Conservation (phyloP, 37 sponge, comb jelly and placozoan species). For the Tethya wilhelma region DNA sequence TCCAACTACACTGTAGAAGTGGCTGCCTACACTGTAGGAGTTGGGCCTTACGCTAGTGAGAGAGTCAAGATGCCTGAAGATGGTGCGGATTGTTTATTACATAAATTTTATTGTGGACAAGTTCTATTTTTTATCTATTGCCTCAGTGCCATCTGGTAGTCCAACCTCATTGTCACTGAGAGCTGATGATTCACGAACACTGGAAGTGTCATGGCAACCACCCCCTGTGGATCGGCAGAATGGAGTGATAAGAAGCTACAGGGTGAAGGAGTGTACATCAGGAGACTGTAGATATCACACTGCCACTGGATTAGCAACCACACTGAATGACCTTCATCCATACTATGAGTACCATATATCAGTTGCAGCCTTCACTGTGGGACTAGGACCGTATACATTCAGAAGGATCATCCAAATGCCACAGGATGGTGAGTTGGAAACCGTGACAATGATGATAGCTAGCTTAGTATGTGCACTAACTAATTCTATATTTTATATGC, state of each 20-base stretch:
- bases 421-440: constrained; percentile 30
- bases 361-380: constrained; percentile 6
- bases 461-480: too few species aligned
- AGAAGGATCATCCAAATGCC: neutral
- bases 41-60: too few species aligned
- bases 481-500: neutral
- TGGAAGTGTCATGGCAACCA: too few species aligned
- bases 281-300: neutral
- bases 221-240: constrained; percentile 24
- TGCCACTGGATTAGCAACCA: neutral
- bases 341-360: neutral
- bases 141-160: constrained; percentile 10
- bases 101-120: too few species aligned
- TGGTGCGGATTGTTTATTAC: too few species aligned
- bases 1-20: too few species aligned
- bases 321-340: constrained; percentile 22
- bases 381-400: neutral
- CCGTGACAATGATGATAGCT: too few species aligned
- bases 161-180: neutral
- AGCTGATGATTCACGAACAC: neutral
- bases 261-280: constrained; percentile 1
- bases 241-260: constrained; percentile 16
- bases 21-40: too few species aligned
- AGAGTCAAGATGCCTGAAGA: too few species aligned
- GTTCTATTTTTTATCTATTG: too few species aligned